Percentiles rank a stretch among this genome's conserved stretches.
Conservation (phyloP, 2,113 vertebrate species). For the Desmodus rotundus region DNA sequence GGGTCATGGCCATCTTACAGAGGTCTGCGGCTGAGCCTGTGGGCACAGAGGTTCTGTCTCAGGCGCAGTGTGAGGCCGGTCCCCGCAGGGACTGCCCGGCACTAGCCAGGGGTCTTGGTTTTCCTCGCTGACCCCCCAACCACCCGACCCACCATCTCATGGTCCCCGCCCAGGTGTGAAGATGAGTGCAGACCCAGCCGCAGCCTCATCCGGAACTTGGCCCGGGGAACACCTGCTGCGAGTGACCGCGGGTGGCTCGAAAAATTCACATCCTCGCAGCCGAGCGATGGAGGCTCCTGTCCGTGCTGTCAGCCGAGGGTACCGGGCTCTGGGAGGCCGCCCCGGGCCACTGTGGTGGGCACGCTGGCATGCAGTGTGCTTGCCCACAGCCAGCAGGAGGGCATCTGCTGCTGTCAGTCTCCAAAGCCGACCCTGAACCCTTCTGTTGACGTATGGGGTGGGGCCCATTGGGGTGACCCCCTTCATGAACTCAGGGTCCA, state of each 20-base stretch:
- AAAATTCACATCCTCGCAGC: background rate
- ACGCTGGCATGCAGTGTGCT: background rate
- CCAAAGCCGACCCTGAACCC: background rate
- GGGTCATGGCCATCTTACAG: slow-evolving; percentile 95
- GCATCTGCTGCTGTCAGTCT: background rate
- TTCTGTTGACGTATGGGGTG: background rate
- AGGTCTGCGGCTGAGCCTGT: slow-evolving; percentile 93
- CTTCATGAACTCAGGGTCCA: background rate
- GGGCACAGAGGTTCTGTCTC: background rate
- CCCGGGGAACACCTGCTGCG: too few species aligned
- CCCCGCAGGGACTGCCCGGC: accelerated
- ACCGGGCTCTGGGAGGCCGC: background rate
- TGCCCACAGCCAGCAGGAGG: background rate
- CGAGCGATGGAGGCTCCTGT: accelerated
- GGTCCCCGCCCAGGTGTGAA: background rate
- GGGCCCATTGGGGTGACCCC: background rate
- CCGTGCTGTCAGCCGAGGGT: background rate
- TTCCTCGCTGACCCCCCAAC: accelerated
- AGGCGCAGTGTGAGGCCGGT: background rate
- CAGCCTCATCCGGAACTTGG: accelerated
- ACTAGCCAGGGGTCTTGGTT: accelerated
- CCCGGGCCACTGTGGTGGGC: background rate
- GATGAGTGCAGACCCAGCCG: accelerated
- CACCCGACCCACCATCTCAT: background rate
- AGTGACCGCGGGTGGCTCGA: accelerated